Percentiles rank a stretch among this genome's conserved stretches.
Evolutionary conservation across 1,140 invertebrate genomes (phyloP).

Genomic region (Cardiocondyla obscurior): DNA sequence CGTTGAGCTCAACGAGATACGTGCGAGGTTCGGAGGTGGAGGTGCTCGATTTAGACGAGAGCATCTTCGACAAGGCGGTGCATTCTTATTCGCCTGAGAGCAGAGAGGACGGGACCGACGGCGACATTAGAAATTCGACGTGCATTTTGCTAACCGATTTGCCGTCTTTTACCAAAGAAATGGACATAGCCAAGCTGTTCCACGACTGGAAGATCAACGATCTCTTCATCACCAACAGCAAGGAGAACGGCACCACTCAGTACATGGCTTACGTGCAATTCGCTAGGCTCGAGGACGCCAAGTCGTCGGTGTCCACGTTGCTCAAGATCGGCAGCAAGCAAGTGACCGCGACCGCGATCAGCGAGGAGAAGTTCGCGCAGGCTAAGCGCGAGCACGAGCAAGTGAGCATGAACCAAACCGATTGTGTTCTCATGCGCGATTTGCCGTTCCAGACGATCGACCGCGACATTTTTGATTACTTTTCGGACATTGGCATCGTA

Average conservation of each 20-base stretch:
- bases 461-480: slow-evolving; percentile 91
- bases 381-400: slow-evolving; percentile 83
- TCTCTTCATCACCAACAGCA: slow-evolving; percentile 87
- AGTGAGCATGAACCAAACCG: slow-evolving; percentile 74
- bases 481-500: slow-evolving; percentile 89
- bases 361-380: slow-evolving; percentile 84
- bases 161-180: slow-evolving; percentile 90
- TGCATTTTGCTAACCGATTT: slow-evolving; percentile 88
- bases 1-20: slow-evolving; percentile 84
- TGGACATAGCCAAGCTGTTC: slow-evolving; percentile 91
- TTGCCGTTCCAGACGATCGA: slow-evolving; percentile 90
- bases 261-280: slow-evolving; percentile 90
- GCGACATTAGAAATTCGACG: slow-evolving; percentile 77
- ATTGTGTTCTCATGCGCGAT: slow-evolving; percentile 90
- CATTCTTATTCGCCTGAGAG: slow-evolving; percentile 85
- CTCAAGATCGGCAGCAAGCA: slow-evolving; percentile 85
- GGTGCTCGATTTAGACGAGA: slow-evolving; percentile 86
- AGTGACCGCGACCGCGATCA: slow-evolving; percentile 84
- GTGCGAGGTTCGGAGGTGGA: slow-evolving; percentile 86
- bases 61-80: slow-evolving; percentile 87
- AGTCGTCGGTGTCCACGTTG: slow-evolving; percentile 84
- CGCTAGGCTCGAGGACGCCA: slow-evolving; percentile 87
- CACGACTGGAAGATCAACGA: slow-evolving; percentile 87
- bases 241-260: slow-evolving; percentile 85
- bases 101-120: slow-evolving; percentile 73